Evolutionary conservation across 1,140 invertebrate genomes (phyloP), one percentile per base, ranked within the genome.

Genomic region (Copidosoma floridanum): DNA sequence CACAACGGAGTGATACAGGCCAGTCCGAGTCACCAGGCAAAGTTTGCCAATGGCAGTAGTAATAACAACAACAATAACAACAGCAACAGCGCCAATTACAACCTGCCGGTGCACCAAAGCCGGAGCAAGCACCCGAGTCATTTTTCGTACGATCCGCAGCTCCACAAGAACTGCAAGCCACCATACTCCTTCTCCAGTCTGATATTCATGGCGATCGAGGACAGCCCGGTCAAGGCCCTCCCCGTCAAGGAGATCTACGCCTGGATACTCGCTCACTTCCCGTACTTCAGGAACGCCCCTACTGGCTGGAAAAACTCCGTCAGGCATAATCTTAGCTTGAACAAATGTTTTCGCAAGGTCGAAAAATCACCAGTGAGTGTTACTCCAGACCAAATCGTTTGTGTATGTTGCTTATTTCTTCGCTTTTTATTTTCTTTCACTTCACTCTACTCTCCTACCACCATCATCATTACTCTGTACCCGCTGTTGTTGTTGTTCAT

Each of bases 301-400:
- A 95, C 93, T 68, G 95, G 95, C 18, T 98, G 95, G 95, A 98
- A 98, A 84, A 98, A 98, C 80, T 96, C 93, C 53, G 95, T 98
- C 1, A 83, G 95, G 64, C 95, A 98, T 79, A 98, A 98, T 79
- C 80, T 98, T 37, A 97, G 94, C 23, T 81, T 98, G 43, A 98
- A 98, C 76, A 97, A 97, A 80, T 97, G 95, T 78, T 98, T 98
- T 79, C 90, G 94, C 64, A 98, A 98, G 83, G 94, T 97, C 43
- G 93, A 95, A 75, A 94, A 94, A 74, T 87, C 90, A 24, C 88
- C 89, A 70, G 89, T 91, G 84, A 85, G 83, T 82, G 63, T 21
- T 37, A 40, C 20, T 40, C 40, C 6, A 47, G 38, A 54, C 48
- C 18, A 21, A 21, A 12, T 48, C 26, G 12, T 60, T 14, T 54